phyloP scores from a whole-genome alignment of 2,797 vertebrate genomes.

The Numenius phaeopus region DNA sequence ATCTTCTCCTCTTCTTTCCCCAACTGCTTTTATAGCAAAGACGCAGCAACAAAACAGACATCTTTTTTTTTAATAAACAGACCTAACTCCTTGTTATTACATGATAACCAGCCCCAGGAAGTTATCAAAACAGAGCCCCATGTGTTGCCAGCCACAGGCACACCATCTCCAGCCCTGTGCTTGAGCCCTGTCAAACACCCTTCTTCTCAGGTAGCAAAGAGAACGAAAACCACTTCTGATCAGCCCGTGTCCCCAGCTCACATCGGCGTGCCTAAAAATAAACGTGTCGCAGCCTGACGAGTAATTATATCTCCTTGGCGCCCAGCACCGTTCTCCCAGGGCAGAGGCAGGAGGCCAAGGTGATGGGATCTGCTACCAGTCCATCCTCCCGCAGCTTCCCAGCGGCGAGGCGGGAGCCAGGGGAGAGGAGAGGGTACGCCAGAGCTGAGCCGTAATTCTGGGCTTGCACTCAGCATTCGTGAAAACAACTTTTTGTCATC shows the following conservation, averaged over 20 bases:
- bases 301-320: neutral
- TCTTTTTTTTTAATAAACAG: slow-evolving; percentile 47
- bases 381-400: neutral
- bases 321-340: neutral
- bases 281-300: slow-evolving; percentile 33
- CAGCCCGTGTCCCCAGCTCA: slow-evolving; percentile 20
- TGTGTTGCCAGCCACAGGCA: neutral
- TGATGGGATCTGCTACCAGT: neutral
- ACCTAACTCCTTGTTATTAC: neutral
- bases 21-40: neutral
- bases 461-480: neutral
- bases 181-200: neutral
- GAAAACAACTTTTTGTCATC: neutral
- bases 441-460: neutral
- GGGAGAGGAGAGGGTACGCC: neutral
- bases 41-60: slow-evolving; percentile 20
- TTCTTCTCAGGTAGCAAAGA: neutral
- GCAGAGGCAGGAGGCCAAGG: slow-evolving; percentile 6
- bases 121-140: slow-evolving; percentile 34
- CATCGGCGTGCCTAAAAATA: slow-evolving; percentile 23
- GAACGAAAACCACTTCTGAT: neutral
- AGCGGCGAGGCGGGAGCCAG: fast-evolving
- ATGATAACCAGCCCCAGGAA: neutral
- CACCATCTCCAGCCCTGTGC: neutral
- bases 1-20: neutral